These are phyloP conservation scores for Pemphredon lugubris DNA, from an alignment of 2,888 invertebrate species.

Conservation along the genomic window DNA sequence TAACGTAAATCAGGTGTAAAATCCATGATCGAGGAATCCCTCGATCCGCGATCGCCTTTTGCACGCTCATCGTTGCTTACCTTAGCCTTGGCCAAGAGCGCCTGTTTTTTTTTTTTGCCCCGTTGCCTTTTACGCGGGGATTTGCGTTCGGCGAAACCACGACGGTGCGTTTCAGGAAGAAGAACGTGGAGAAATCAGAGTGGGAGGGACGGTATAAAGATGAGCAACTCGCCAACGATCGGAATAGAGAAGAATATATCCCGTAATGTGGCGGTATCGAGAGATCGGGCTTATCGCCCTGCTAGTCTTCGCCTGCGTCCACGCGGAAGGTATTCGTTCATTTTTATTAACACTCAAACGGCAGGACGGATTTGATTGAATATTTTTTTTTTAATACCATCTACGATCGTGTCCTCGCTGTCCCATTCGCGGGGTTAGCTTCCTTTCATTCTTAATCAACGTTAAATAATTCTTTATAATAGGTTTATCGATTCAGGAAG, in stretches of 20 bases:
- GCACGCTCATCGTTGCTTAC: conserved; percentile 19
- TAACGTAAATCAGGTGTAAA: no score
- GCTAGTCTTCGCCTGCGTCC: conserved; percentile 42
- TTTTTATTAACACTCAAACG: conserved; percentile 5
- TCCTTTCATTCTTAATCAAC: no score
- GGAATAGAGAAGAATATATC: conserved; percentile 49
- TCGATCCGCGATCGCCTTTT: conserved; percentile 15
- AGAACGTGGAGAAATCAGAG: conserved; percentile 33
- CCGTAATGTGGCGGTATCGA: conserved; percentile 67
- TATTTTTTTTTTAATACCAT: neutral
- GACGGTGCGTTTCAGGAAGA: conserved; percentile 58
- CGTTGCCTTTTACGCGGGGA: conserved; percentile 29
- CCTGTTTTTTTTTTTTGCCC: conserved; percentile 47
- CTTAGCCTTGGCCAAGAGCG: conserved; percentile 57
- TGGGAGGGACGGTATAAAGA: conserved; percentile 69
- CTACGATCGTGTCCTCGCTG: neutral
- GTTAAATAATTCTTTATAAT: no score
- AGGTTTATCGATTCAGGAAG: no score
- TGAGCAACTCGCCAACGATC: conserved; percentile 30
- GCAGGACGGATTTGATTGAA: no score
- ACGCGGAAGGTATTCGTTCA: conserved; percentile 63
- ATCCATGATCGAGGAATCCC: no score
- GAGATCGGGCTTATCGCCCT: conserved; percentile 65
- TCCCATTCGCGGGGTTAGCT: no score
- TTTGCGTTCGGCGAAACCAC: conserved; percentile 42